A percentile compares a stretch with the other conserved stretches of the same genome.
These are phyloP conservation scores for Aphelocoma californica DNA, from an alignment of 2,797 vertebrate species.

Conservation along the genomic window DNA sequence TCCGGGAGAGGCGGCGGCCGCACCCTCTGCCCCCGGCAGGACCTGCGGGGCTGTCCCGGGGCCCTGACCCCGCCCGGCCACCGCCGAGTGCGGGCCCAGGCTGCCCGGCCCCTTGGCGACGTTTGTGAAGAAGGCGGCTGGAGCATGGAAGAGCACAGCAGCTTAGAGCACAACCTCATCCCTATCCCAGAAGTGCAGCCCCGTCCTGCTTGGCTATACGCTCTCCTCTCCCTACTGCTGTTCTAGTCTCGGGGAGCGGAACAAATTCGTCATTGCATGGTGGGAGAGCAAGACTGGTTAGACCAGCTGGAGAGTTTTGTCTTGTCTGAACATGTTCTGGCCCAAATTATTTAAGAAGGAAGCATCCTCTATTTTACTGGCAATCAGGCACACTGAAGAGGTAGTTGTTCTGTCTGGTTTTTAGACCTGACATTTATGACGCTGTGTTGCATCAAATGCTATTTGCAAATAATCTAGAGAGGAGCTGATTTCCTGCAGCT, in stretches of 20 bases:
- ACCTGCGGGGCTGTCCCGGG: rapidly evolving
- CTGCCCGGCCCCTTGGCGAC: rapidly evolving
- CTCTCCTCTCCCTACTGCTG: rapidly evolving
- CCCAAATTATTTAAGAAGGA: not conserved
- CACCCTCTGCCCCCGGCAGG: rapidly evolving
- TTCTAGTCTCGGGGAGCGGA: rapidly evolving
- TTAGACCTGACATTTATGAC: not conserved
- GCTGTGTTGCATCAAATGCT: not conserved
- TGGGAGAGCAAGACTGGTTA: not conserved
- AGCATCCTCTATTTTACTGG: not conserved
- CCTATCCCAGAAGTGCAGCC: not conserved
- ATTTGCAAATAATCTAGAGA: not conserved
- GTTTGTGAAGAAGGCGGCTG: rapidly evolving
- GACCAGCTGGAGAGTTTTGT: not conserved
- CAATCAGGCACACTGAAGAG: not conserved
- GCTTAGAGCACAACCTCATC: rapidly evolving
- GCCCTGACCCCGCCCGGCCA: rapidly evolving
- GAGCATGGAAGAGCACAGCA: rapidly evolving
- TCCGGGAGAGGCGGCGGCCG: not conserved
- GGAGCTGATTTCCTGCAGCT: not conserved
- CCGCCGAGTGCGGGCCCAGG: rapidly evolving
- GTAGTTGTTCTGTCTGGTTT: rapidly evolving
- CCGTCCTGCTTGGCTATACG: rapidly evolving
- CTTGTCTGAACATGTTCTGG: not conserved
- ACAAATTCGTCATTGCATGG: rapidly evolving